Percentiles rank a stretch among this genome's conserved stretches.
phyloP scores from a whole-genome alignment of 2,888 invertebrate species.

The Luffia ferchaultella region DNA sequence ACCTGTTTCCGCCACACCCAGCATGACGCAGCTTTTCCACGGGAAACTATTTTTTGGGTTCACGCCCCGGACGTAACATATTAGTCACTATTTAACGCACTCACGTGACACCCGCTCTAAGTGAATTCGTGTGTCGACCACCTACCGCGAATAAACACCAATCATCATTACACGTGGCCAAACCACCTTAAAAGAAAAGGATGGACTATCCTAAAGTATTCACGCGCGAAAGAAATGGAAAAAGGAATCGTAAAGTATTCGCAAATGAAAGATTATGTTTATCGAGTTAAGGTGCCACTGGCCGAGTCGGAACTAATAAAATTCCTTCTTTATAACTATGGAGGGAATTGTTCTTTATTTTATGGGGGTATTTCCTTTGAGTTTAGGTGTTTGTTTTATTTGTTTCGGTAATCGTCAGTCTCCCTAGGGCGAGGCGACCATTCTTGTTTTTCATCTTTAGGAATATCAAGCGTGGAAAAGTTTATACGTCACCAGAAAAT shows the following conservation, averaged over 20 bases:
- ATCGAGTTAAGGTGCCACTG: conserved; percentile 53
- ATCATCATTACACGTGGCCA: conserved; percentile 47
- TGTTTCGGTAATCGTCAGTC: background rate
- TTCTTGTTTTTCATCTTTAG: background rate
- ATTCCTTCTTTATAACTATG: conserved; percentile 41
- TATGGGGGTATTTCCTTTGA: background rate
- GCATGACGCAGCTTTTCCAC: no score
- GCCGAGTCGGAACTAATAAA: conserved; percentile 36
- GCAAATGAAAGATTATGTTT: conserved; percentile 64
- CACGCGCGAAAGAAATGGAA: conserved; percentile 30
- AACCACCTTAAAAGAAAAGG: conserved; percentile 16
- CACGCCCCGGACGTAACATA: background rate
- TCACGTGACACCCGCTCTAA: conserved; percentile 26
- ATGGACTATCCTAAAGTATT: conserved; percentile 27
- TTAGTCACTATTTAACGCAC: background rate
- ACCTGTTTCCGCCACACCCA: no score
- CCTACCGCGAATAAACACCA: conserved; percentile 40
- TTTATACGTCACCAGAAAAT: no score
- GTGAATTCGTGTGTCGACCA: conserved; percentile 61
- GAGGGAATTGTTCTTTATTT: conserved; percentile 27
- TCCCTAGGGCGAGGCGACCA: background rate
- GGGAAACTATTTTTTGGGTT: no score
- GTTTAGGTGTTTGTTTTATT: background rate
- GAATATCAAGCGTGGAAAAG: no score
- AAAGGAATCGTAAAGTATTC: conserved; percentile 43